Percentiles rank a stretch among this genome's conserved stretches.
phyloP scores from a whole-genome alignment of 2,888 invertebrate genomes.

The Pyrgus malvae region DNA sequence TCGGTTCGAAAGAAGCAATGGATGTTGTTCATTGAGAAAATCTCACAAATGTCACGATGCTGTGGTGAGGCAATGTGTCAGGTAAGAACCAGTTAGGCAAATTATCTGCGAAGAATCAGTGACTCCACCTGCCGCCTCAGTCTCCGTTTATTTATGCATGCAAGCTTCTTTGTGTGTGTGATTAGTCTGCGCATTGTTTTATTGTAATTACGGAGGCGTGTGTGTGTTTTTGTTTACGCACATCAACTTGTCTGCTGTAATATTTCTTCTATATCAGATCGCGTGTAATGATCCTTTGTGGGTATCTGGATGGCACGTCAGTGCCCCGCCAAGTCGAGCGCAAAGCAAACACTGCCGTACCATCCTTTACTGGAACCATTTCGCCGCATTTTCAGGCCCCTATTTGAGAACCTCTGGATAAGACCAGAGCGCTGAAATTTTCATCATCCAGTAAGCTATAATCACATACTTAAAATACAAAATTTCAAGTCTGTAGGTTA shows the following conservation, averaged over 20 bases:
- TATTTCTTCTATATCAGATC: constrained; percentile 27
- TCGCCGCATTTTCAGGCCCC: no score
- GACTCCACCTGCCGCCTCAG: constrained; percentile 66
- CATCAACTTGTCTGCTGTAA: constrained; percentile 24
- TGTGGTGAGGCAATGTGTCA: constrained; percentile 53
- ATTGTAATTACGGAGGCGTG: constrained; percentile 30
- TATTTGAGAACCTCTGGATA: no score
- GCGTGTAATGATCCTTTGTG: constrained; percentile 23
- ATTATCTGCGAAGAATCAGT: constrained; percentile 73
- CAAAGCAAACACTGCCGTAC: no score
- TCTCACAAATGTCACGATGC: constrained; percentile 28
- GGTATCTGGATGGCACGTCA: no score
- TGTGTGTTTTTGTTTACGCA: constrained; percentile 21
- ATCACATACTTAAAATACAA: no score
- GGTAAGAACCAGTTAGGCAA: constrained; percentile 74
- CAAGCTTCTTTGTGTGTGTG: constrained; percentile 39
- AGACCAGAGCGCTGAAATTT: no score
- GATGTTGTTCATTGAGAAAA: constrained; percentile 22
- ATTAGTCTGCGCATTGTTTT: constrained; percentile 44
- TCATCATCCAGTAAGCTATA: no score
- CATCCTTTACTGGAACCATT: no score
- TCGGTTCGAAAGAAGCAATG: constrained; percentile 35
- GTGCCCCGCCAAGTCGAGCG: no score
- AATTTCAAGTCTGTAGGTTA: no score
- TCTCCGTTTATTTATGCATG: constrained; percentile 49